Evolutionary conservation across 2,888 invertebrate species (phyloP).

Genomic region (Erpobdella octoculata): DNA sequence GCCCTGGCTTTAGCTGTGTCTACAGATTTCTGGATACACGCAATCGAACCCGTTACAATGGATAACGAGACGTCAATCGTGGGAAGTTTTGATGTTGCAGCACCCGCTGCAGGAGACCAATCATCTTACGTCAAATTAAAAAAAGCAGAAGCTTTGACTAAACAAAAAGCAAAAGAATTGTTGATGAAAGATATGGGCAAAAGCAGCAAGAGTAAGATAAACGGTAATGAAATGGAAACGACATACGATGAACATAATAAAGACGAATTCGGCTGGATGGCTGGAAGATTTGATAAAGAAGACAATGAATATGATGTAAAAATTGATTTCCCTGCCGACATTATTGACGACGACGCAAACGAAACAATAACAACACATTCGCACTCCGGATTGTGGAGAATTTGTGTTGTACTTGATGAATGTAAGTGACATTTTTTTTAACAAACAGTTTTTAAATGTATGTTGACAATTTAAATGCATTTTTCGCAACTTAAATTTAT

Average conservation of each 20-base stretch:
- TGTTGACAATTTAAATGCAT: too few relatives aligned
- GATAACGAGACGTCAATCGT: conserved; percentile 11
- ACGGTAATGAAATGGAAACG: neutral
- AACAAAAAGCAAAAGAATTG: too few relatives aligned
- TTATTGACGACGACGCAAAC: conserved; percentile 33
- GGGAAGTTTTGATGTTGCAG: conserved; percentile 6
- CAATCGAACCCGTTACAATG: conserved; percentile 38
- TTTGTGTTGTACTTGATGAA: conserved; percentile 38
- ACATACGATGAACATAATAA: neutral
- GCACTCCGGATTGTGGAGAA: conserved; percentile 44
- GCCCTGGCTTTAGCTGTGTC: conserved; percentile 45
- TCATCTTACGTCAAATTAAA: neutral
- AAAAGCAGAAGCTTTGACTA: neutral
- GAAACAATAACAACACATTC: conserved; percentile 34
- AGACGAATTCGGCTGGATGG: neutral
- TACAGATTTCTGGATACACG: conserved; percentile 48
- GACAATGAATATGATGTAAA: conserved; percentile 6
- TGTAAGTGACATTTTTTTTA: too few relatives aligned
- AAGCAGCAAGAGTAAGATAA: too few relatives aligned
- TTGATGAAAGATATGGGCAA: too few relatives aligned
- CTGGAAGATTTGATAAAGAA: conserved; percentile 2
- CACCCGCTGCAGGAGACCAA: conserved; percentile 10
- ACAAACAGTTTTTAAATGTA: too few relatives aligned
- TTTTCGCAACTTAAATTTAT: too few relatives aligned
- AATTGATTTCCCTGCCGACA: neutral